Base-by-base conservation (phyloP, 2,888 invertebrate species). In the Drosophila lutescens region DNA sequence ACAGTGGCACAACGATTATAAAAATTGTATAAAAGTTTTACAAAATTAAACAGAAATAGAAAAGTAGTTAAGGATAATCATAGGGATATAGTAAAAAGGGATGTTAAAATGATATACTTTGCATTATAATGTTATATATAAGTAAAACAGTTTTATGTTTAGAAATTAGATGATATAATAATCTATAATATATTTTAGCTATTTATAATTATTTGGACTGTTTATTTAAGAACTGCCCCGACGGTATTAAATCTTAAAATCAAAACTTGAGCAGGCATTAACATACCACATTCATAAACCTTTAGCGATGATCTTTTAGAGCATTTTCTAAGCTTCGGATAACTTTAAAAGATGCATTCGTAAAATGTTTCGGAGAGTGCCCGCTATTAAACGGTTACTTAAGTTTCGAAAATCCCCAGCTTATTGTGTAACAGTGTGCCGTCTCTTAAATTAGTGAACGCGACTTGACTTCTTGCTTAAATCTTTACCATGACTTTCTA, bases 401-500 rank as follows among this genome's bases (percentile, higher is more conserved):
- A 38, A 46, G 66, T 32, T 46, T 30, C 23, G 2, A 2, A 40
- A 38, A 54, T 34, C 17, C 9, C 34, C 46, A 38, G 26, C 54
- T 20, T 61, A 54, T 66, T 66, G 67, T 26, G 65, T 54, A 66
- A 66, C 66, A 66, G 55, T 54, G 55, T 47, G 40, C 55, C 40
- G 55, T 55, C 38, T 51, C 30, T 66, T 76, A 71, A 81, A 79
- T 85, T 77, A 70, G 79, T 47, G 46, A 51, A 66, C 47, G 60
- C 62, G 40, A 62, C 53, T 65, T 26, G 66, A 41, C 26, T 66
- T 47, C 47, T 55, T 41, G 32, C 36, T 17, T 15, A 15, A 50
- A 56, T 51, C 62, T 46, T 17, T 13, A n/a, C 32, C 41, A 43
- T 61, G 74, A 70, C 81, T 82, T 82, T 82, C 87, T 80, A 82